These are phyloP conservation scores for Protosalanx chinensis DNA, from an alignment of 2,797 vertebrate species.

Conservation along the genomic window DNA sequence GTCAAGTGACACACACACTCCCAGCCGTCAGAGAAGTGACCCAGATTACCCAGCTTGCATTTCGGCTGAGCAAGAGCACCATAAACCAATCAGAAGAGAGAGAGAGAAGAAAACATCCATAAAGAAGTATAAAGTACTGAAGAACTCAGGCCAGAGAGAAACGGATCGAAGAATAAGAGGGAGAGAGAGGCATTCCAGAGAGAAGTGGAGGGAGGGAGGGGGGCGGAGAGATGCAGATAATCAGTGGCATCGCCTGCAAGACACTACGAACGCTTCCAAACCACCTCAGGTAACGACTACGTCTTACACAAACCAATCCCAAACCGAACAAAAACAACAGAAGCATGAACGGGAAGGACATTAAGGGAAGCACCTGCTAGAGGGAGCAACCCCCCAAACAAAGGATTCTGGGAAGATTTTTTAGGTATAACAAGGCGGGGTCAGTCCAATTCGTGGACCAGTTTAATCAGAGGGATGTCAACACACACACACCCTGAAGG, in stretches of 20 bases:
- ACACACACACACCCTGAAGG: background rate
- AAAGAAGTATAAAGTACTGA: slow-evolving; percentile 52
- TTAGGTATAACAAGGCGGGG: background rate
- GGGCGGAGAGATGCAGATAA: slow-evolving; percentile 64
- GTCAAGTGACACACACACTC: background rate
- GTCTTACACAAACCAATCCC: slow-evolving; percentile 46
- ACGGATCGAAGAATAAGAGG: slow-evolving; percentile 29
- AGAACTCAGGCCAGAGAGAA: slow-evolving; percentile 50
- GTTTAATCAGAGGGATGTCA: background rate
- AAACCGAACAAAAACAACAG: slow-evolving; percentile 49
- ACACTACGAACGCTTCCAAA: slow-evolving; percentile 48
- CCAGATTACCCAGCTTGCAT: slow-evolving; percentile 70
- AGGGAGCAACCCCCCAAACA: background rate
- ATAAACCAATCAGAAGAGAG: slow-evolving; percentile 49
- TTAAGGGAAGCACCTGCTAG: background rate
- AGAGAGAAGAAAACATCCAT: slow-evolving; percentile 56
- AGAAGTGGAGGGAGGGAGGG: slow-evolving; percentile 26
- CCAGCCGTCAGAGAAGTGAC: slow-evolving; percentile 42
- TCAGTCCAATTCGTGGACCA: background rate
- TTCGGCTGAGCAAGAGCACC: slow-evolving; percentile 62
- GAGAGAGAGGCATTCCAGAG: background rate
- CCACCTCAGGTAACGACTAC: slow-evolving; percentile 11
- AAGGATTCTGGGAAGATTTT: too few species aligned
- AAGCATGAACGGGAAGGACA: slow-evolving; percentile 36
- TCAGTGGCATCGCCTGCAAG: slow-evolving; percentile 72